Percentiles rank a stretch among this genome's conserved stretches.
Evolutionary conservation across 1,140 invertebrate genomes (phyloP).

Genomic region (Drosophila equinoxialis): DNA sequence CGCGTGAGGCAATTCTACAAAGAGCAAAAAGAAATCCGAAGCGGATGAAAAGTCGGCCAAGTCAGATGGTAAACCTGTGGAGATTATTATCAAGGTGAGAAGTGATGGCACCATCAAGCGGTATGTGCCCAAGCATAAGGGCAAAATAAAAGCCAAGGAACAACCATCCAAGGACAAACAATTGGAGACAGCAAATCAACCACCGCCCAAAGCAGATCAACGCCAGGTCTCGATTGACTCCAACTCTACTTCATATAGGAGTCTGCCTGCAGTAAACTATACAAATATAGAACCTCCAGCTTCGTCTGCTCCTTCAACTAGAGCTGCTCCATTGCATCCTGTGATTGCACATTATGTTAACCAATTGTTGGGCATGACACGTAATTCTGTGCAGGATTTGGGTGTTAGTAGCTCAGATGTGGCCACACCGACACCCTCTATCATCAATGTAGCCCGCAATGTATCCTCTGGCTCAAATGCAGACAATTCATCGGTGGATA

Average conservation of each 20-base stretch:
- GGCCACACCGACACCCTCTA: constrained; percentile 61
- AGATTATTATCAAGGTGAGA: constrained; percentile 72
- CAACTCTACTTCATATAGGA: constrained; percentile 73
- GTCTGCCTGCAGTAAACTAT: constrained; percentile 62
- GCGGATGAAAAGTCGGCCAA: not conserved
- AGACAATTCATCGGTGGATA: constrained; percentile 13
- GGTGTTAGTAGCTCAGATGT: constrained; percentile 60
- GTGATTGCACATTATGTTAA: constrained; percentile 70
- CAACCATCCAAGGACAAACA: constrained; percentile 4
- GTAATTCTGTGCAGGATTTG: constrained; percentile 50
- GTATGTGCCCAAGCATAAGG: constrained; percentile 40
- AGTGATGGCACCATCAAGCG: constrained; percentile 68
- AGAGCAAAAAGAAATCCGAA: constrained; percentile 30
- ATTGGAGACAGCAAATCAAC: not conserved
- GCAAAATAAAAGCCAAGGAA: constrained; percentile 8
- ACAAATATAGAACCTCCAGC: constrained; percentile 22
- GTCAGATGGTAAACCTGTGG: constrained; percentile 51
- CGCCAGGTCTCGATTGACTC: constrained; percentile 72
- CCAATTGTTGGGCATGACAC: constrained; percentile 69
- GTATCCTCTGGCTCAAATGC: not conserved
- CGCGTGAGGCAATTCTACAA: constrained; percentile 60
- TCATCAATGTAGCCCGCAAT: constrained; percentile 66
- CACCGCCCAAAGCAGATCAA: constrained; percentile 18
- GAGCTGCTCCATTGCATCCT: constrained; percentile 54
- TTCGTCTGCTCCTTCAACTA: not conserved